phyloP scores from a whole-genome alignment of 1,140 invertebrate genomes.

The Drosophila parabipectinata region DNA sequence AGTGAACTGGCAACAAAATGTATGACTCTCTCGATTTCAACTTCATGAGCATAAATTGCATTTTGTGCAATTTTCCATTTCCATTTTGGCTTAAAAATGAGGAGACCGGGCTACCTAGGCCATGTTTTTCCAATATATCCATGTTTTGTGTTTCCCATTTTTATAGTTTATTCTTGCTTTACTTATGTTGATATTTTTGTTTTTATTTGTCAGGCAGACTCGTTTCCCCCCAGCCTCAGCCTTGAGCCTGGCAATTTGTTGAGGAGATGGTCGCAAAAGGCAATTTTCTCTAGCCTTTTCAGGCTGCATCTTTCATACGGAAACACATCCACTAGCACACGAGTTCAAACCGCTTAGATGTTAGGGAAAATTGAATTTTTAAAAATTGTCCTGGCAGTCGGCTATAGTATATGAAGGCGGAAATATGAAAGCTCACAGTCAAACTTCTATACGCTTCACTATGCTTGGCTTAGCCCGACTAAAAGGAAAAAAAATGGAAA shows the following conservation, averaged over 20 bases:
- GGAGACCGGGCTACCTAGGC: conserved; percentile 27
- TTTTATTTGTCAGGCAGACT: conserved; percentile 23
- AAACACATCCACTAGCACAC: conserved; percentile 46
- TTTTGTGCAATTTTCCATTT: conserved; percentile 54
- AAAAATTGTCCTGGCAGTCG: conserved; percentile 70
- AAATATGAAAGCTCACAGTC: conserved; percentile 65
- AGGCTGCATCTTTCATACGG: conserved; percentile 64
- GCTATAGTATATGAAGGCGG: conserved; percentile 42
- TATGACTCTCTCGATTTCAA: conserved; percentile 38
- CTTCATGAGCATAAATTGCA: conserved; percentile 60
- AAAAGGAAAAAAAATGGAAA: conserved; percentile 16
- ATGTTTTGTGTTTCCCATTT: conserved; percentile 23
- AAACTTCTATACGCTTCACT: conserved; percentile 27
- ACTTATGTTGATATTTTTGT: conserved; percentile 40
- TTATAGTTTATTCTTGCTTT: conserved; percentile 49
- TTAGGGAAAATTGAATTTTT: conserved; percentile 77
- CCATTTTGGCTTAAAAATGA: conserved; percentile 39
- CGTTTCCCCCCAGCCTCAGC: background rate
- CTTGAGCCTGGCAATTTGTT: conserved; percentile 12
- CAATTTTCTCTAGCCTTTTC: conserved; percentile 55
- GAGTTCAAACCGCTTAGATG: conserved; percentile 57
- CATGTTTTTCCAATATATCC: conserved; percentile 42
- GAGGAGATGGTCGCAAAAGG: conserved; percentile 55
- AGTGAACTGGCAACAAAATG: conserved; percentile 20
- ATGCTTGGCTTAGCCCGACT: conserved; percentile 27